Conservation (phyloP, 92 coral and sea anemone species). For the Parazoanthus swiftii region DNA sequence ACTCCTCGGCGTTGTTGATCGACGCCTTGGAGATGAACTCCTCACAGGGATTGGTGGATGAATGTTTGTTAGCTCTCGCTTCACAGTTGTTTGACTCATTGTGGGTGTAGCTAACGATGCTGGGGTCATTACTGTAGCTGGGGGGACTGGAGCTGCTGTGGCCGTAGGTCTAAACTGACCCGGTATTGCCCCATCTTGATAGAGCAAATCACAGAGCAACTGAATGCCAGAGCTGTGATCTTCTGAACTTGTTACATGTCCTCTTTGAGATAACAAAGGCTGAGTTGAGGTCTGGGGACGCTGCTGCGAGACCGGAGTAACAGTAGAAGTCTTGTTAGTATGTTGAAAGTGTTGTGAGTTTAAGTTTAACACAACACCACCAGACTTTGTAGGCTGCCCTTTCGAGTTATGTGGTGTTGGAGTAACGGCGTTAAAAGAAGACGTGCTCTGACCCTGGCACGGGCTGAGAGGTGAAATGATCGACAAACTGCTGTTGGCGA, state of each 20-base stretch:
- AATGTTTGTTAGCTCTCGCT: slow-evolving; percentile 40
- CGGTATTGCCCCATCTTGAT: slow-evolving; percentile 68
- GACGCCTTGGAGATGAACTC: slow-evolving; percentile 39
- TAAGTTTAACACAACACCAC: slow-evolving; percentile 7
- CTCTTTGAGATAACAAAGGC: background rate
- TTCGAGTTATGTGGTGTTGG: background rate
- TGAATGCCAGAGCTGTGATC: slow-evolving; percentile 79
- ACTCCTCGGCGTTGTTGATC: slow-evolving; percentile 26
- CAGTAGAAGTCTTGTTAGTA: background rate
- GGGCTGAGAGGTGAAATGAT: slow-evolving; percentile 72
- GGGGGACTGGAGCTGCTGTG: slow-evolving; percentile 14
- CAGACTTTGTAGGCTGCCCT: background rate
- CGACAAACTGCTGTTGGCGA: slow-evolving; percentile 62
- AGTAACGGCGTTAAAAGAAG: background rate
- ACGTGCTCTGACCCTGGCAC: background rate
- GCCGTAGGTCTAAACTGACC: slow-evolving; percentile 44
- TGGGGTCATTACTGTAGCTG: slow-evolving; percentile 36
- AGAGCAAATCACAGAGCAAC: slow-evolving; percentile 77
- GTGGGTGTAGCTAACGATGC: slow-evolving; percentile 37
- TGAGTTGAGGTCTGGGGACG: slow-evolving; percentile 13
- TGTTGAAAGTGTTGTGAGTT: slow-evolving; percentile 12
- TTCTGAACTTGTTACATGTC: slow-evolving; percentile 36
- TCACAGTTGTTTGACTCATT: slow-evolving; percentile 27
- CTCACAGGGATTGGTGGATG: slow-evolving; percentile 41
- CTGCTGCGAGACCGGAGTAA: slow-evolving; percentile 4